Evolutionary conservation across 2,888 invertebrate species (phyloP).

Genomic region (Allophyes oxyacanthae): DNA sequence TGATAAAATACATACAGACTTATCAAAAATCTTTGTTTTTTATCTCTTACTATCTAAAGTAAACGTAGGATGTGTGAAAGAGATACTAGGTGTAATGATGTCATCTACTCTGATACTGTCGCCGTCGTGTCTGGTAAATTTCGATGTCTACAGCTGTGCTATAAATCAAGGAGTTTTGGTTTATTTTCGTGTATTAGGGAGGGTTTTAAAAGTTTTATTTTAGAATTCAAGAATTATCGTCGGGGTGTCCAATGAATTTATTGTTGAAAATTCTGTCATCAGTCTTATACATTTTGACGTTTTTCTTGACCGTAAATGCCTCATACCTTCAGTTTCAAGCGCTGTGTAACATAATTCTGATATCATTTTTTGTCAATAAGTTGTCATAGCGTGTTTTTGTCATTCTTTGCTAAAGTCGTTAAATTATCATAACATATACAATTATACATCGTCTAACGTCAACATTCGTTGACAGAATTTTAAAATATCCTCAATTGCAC

Average conservation of each 20-base stretch:
- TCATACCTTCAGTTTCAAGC: too few species aligned
- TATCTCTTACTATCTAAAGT: constrained; percentile 12
- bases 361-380: too few species aligned
- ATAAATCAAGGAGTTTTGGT: constrained; percentile 17
- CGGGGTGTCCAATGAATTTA: too few species aligned
- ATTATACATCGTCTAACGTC: not conserved
- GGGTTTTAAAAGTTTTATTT: not conserved
- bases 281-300: too few species aligned
- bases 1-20: constrained; percentile 31
- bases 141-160: constrained; percentile 16
- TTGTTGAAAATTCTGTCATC: too few species aligned
- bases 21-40: constrained; percentile 21
- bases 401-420: too few species aligned
- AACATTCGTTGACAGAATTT: constrained; percentile 4
- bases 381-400: too few species aligned
- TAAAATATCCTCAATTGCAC: constrained; percentile 1
- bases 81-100: constrained; percentile 31
- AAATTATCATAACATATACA: too few species aligned
- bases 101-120: constrained; percentile 41
- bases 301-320: too few species aligned
- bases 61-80: constrained; percentile 5
- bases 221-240: too few species aligned
- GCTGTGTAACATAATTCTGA: too few species aligned
- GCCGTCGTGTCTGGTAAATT: constrained; percentile 53
- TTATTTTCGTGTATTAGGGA: constrained; percentile 14